Evolutionary conservation across 2,888 invertebrate species (phyloP), one percentile per base, ranked within the genome.

Genomic region (Ochlodes sylvanus): DNA sequence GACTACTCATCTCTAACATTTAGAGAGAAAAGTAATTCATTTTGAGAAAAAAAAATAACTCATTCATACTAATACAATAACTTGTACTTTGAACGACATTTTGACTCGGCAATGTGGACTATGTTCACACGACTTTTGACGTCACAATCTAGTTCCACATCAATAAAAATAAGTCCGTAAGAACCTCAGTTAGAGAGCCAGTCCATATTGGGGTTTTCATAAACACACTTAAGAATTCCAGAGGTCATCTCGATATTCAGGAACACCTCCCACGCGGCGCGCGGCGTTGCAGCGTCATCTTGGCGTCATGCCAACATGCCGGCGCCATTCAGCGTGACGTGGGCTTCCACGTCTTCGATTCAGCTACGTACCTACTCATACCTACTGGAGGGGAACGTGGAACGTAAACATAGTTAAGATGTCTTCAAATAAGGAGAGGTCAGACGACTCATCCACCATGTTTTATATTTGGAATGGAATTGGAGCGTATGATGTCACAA

Each of bases 291-390:
- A 67, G 68, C 68, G 57, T 21, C 58, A 15, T 54, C 27, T 66
- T 71, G 71, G 70, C 69, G 63, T 6, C 27, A 55, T 64, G 73
- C 71, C 73, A 73, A 44, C 54, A 52, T 63, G 69, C 61, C 69
- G 63, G 60, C 52, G 42, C 58, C 70, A 69, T 70, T 67, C 19
- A 41, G 55, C 32, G n/a, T 70, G 70, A 73, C 73, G 70, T 72
- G 70, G 71, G 7, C 55, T 10, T 55, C 50, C 32, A 7, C 52
- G 15, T 12, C 44, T 47, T 47, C 44, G 17, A n/a, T 21, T 52
- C 21, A 52, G 21, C 21, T 21, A 21, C 34, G 27, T 17, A 58
- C 15, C 15, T 32, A 34, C 62, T 41, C 52, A 21, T 14, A 42
- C 42, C 42, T 38, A 42, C 58, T 41, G 32, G 15, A 32, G 42